Evolutionary conservation across 2,113 vertebrate genomes (phyloP).

Genomic region (Megalops atlanticus): DNA sequence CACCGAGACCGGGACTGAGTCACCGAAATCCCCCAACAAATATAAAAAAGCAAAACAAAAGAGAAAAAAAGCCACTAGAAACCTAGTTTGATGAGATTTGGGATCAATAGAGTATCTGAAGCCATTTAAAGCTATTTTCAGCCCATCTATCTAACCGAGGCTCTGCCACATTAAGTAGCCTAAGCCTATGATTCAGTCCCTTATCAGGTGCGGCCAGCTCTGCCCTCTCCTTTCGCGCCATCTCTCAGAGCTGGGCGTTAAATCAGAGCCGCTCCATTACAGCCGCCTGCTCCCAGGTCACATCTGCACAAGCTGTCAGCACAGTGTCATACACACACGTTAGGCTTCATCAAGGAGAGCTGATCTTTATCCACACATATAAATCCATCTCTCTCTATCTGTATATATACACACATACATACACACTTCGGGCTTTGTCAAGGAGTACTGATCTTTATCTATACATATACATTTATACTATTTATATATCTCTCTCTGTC

Average conservation of each 20-base stretch:
- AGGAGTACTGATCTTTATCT: background rate
- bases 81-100: background rate
- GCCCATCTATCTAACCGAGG: background rate
- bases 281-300: too few species aligned
- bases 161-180: background rate
- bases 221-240: background rate
- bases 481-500: background rate
- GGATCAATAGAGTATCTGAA: background rate
- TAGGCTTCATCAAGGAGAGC: background rate
- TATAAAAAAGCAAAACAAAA: background rate
- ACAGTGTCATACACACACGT: background rate
- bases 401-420: background rate
- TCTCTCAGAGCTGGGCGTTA: background rate
- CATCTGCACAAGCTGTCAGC: too few species aligned
- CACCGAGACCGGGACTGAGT: background rate
- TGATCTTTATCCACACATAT: background rate
- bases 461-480: background rate
- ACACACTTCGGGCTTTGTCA: background rate
- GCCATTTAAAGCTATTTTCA: background rate
- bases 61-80: background rate
- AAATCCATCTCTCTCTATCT: background rate
- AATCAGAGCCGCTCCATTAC: background rate
- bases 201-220: background rate
- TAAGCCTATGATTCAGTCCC: background rate
- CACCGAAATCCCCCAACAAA: background rate